A percentile compares a stretch with the other conserved stretches of the same genome.
These are phyloP conservation scores for Melipona beecheii DNA, from an alignment of 2,888 invertebrate species.

Conservation along the genomic window DNA sequence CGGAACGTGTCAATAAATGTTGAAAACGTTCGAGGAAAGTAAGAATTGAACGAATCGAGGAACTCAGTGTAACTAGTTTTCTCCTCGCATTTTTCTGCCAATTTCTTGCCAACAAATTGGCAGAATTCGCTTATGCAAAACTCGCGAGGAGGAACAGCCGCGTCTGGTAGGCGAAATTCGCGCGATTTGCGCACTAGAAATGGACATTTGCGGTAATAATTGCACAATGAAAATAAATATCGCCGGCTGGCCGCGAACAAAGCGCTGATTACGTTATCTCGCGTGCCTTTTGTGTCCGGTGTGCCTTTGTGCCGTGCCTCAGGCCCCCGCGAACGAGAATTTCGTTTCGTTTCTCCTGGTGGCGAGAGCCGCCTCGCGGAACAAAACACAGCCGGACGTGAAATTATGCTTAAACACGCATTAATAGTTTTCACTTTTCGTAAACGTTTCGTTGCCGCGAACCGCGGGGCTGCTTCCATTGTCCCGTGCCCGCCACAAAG, in stretches of 20 bases:
- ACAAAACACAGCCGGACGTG: constrained; percentile 1
- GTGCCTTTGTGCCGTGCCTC: constrained; percentile 19
- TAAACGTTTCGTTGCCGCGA: neutral
- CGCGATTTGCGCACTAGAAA: constrained; percentile 12
- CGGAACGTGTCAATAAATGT: neutral
- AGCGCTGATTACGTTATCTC: constrained; percentile 24
- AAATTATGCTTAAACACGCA: constrained; percentile 19
- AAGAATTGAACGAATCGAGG: neutral
- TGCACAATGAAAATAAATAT: constrained; percentile 46
- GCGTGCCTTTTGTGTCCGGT: constrained; percentile 16
- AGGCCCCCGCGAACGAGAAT: constrained; percentile 13
- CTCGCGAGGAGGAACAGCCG: constrained; percentile 20
- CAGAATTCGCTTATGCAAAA: constrained; percentile 17
- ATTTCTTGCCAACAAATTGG: constrained; percentile 1
- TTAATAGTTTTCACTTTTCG: constrained; percentile 15
- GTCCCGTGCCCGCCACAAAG: neutral
- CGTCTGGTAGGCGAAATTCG: constrained; percentile 4
- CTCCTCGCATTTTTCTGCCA: neutral
- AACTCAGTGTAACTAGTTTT: neutral
- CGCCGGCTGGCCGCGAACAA: constrained; percentile 18
- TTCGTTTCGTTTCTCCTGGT: constrained; percentile 1
- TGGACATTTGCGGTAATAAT: constrained; percentile 36
- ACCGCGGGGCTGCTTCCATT: neutral
- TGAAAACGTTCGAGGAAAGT: neutral
- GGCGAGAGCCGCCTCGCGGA: neutral